Conservation (phyloP, 1,140 invertebrate species). For the Stegodyphus mimosarum region DNA sequence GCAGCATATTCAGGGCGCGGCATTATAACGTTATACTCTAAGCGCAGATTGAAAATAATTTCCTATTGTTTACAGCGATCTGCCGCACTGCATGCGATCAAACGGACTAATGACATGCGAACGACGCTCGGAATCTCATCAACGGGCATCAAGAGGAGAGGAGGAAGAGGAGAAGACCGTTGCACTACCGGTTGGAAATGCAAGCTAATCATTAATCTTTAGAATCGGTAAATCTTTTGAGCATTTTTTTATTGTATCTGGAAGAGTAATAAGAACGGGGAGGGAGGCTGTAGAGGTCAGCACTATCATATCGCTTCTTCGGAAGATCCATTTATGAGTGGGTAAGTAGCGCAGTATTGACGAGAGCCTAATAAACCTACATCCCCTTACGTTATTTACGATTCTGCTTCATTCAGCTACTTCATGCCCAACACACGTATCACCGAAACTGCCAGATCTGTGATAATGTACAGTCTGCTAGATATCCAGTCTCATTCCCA, state of each 20-base stretch:
- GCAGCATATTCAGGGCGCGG: constrained; percentile 24
- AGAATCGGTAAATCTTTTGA: constrained; percentile 44
- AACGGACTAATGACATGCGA: constrained; percentile 28
- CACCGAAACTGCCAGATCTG: constrained; percentile 1
- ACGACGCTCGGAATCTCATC: constrained; percentile 29
- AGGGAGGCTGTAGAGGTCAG: constrained; percentile 27
- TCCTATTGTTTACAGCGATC: constrained; percentile 41
- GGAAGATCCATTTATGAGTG: constrained; percentile 48
- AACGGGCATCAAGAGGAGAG: constrained; percentile 9
- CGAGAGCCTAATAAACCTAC: constrained; percentile 12
- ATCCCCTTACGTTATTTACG: constrained; percentile 35
- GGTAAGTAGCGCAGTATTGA: constrained; percentile 45
- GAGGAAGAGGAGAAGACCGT: constrained; percentile 7
- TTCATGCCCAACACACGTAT: constrained; percentile 25
- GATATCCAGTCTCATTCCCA: neutral
- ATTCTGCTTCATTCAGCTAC: constrained; percentile 26
- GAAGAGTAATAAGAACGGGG: neutral
- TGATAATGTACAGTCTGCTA: neutral
- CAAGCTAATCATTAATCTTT: constrained; percentile 34
- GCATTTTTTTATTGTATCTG: neutral
- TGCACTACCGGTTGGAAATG: constrained; percentile 38
- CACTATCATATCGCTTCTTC: constrained; percentile 54
- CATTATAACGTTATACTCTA: constrained; percentile 13
- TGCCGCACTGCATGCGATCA: neutral
- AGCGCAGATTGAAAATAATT: constrained; percentile 48